phyloP scores from a whole-genome alignment of 2,797 vertebrate species.

The Channa striata region DNA sequence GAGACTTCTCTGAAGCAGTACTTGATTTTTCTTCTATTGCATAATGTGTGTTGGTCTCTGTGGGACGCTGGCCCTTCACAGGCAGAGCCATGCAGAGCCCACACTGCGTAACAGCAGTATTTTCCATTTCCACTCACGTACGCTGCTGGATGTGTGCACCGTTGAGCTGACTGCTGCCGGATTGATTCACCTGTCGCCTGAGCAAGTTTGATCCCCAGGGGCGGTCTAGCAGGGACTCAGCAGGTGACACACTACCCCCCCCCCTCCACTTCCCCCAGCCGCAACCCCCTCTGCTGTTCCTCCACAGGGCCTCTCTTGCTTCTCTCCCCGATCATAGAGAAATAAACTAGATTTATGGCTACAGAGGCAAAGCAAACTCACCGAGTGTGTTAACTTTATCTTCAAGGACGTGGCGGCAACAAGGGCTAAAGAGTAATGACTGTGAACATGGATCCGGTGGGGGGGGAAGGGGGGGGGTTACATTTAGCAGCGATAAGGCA shows the following conservation, averaged over 20 bases:
- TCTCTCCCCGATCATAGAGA: slow-evolving; percentile 36
- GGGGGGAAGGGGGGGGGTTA: slow-evolving; percentile 59
- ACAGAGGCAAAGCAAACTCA: slow-evolving; percentile 72
- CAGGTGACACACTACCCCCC: slow-evolving; percentile 28
- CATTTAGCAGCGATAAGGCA: slow-evolving; percentile 67
- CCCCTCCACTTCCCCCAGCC: slow-evolving; percentile 10
- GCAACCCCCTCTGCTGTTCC: slow-evolving; percentile 7
- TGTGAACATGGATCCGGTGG: slow-evolving; percentile 62
- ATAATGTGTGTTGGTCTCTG: slow-evolving; percentile 56
- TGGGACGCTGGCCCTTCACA: slow-evolving; percentile 59
- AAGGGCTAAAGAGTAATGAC: slow-evolving; percentile 73
- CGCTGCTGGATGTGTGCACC: slow-evolving; percentile 63
- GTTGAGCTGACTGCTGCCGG: slow-evolving; percentile 60
- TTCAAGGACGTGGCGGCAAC: slow-evolving; percentile 73
- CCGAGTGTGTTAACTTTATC: slow-evolving; percentile 82
- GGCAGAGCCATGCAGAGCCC: slow-evolving; percentile 51
- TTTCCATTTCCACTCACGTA: slow-evolving; percentile 77
- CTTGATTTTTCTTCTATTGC: slow-evolving; percentile 40
- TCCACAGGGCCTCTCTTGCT: slow-evolving; percentile 27
- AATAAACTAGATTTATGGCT: slow-evolving; percentile 81
- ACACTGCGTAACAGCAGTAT: slow-evolving; percentile 46
- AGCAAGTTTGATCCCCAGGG: slow-evolving; percentile 75
- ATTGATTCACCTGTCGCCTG: slow-evolving; percentile 84
- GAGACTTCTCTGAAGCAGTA: slow-evolving; percentile 39
- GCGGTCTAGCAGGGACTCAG: slow-evolving; percentile 49